Evolutionary conservation across 2,888 invertebrate genomes (phyloP), one percentile per base, ranked within the genome.

Genomic region (Oligia latruncula): DNA sequence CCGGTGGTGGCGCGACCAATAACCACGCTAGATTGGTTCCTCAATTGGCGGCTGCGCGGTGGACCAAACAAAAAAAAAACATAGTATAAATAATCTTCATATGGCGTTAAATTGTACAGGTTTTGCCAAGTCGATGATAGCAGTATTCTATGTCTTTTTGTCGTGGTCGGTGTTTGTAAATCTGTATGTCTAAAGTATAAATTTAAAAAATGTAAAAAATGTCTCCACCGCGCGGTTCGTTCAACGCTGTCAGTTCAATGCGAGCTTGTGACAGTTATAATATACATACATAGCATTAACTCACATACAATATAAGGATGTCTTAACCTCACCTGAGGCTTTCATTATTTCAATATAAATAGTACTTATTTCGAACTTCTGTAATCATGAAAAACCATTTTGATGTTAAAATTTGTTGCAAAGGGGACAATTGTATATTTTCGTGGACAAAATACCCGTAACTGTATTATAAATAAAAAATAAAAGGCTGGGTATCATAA

Each of bases 401-500:
- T 92, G 94, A 93, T 95, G 95, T 96, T 85, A 94, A 95, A 94
- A 93, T 95, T 95, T 95, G 95, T 96, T 95, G 96, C 96, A 95
- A 95, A 95, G 96, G 95, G 94, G 91, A 94, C 95, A 94, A 93
- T 92, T 88, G 90, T 89, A 91, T 82, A 79, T 82, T 89, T 88
- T 86, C 78, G 83, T 64, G 72, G 71, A 43, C 29, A 70, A 67
- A 6, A 49, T 71, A 68, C 68, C 65, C 29, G 17, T 62, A n/a
- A 72, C 23, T 71, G 73, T 71, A 71, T 67, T 71, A 73, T 68
- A 60, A 1, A 64, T 71, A 55, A 49, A 20, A 46, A 17, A 70
- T 65, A 71, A 71, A 65, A 84, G 74, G 66, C 85, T 81, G 84
- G 79, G 67, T 80, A 77, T 55, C 60, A 81, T 77, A 65, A 73